These are phyloP conservation scores for Aplysina aerophoba DNA, from an alignment of 37 sponge, comb jelly and placozoan genomes.

Conservation along the genomic window DNA sequence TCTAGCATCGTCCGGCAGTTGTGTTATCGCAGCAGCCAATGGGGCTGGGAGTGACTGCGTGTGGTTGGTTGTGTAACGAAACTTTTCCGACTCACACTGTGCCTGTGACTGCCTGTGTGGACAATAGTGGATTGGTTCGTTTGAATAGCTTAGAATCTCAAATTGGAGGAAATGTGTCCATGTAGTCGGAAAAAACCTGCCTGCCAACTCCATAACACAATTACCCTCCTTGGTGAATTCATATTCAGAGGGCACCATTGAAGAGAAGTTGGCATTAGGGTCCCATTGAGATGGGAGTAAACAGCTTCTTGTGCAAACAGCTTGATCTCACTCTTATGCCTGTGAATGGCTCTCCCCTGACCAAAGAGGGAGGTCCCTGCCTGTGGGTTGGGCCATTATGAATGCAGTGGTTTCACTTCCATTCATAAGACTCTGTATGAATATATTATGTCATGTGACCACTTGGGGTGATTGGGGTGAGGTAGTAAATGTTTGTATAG, in stretches of 20 bases:
- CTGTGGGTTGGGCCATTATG: no score
- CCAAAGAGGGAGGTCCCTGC: no score
- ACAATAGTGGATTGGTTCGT: not conserved
- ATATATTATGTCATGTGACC: no score
- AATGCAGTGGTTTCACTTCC: no score
- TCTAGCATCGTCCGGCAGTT: not conserved
- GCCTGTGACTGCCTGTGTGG: not conserved
- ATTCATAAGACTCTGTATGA: no score
- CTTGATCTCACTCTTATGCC: not conserved
- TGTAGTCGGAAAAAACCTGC: no score
- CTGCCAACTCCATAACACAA: not conserved
- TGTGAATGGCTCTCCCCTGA: not conserved
- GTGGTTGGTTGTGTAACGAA: not conserved
- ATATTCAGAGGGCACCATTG: constrained; percentile 3
- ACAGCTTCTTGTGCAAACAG: constrained; percentile 1
- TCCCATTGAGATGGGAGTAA: not conserved
- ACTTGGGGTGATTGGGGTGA: no score
- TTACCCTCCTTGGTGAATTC: not conserved
- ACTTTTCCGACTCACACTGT: not conserved
- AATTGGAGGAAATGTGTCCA: no score
- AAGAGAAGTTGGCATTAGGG: not conserved
- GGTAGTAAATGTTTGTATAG: no score
- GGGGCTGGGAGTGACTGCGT: not conserved
- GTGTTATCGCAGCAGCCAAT: not conserved
- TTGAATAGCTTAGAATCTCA: no score